Evolutionary conservation across 2,888 invertebrate species (phyloP), one percentile per base, ranked within the genome.

Genomic region (Brassicogethes aeneus): DNA sequence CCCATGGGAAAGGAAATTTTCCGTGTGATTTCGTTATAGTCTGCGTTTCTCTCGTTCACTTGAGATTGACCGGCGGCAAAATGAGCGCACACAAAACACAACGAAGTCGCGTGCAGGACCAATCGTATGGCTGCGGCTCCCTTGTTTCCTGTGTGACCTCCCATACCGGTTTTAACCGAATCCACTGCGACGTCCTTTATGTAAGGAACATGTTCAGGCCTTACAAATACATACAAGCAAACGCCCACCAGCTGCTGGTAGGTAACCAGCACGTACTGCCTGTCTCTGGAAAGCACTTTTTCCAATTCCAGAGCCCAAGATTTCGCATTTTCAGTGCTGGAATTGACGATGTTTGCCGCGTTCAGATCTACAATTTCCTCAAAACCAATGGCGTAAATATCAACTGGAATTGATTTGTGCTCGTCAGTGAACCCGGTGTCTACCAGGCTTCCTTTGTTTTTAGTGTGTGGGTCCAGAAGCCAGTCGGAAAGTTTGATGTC

Each of bases 321-420:
- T 68, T 83, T 85, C 39, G 93, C 92, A 71, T 95, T 94, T 56
- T 91, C 90, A 34, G 85, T 82, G 65, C 91, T 88, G 16, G 95
- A 92, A 50, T 92, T 95, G 75, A 99, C 84, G 53, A 99, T 97
- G 65, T 99, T 99, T 53, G 90, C 87, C 2, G 99, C 99, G 74
- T 94, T 99, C 51, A 99, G 72, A 70, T 99, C 99, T 7, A 99
- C 97, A 52, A 99, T 96, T 74, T 99, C 99, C 69, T 99, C 93
- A 70, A 99, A 96, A 13, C 99, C 99, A 62, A 99, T 87, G 1
- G 95, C 96, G 72, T 86, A 97, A 45, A 99, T 87, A 68, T 99
- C 99, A 38, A 88, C 84, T 13, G 90, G 84, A 44, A 73, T 72
- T 16, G 56, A 50, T 39, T 54, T 53, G 36, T 64, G 61, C 37